Base-by-base conservation (phyloP, 2,888 invertebrate species). In the Oxytorus armatus region DNA sequence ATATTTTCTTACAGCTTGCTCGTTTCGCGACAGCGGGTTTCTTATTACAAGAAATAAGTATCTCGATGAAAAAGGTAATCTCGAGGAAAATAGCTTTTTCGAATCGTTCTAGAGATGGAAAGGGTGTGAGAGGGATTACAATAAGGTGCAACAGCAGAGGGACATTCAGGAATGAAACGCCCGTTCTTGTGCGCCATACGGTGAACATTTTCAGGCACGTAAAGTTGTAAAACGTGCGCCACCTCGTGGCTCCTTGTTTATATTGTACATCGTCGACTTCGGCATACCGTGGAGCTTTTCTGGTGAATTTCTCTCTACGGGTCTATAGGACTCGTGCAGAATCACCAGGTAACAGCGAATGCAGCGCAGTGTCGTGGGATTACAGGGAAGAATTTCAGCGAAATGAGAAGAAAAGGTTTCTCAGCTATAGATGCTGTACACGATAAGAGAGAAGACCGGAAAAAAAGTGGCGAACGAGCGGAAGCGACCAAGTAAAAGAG, bases 151-250 rank as follows among this genome's bases (percentile, higher is more conserved):
- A n/a, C n/a, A n/a, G n/a, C n/a, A n/a, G n/a, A n/a, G n/a, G n/a
- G n/a, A n/a, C n/a, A n/a, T n/a, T n/a, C n/a, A n/a, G n/a, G n/a
- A n/a, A n/a, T n/a, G n/a, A n/a, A 76, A 81, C 55, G 83, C 82
- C 77, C 80, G 39, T n/a, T 39, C 5, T 25, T 29, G 53, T n/a
- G n/a, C 21, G 29, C 53, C 42, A 51, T 69, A 44, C 21, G 77
- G 69, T 77, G 82, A 83, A 85, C 85, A 81, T 83, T 85, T 55
- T 69, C 84, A 79, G 82, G 85, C 88, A 87, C 86, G 88, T 89
- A 85, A 85, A 83, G 87, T 86, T 87, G 88, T 89, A 89, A 89
- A 89, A 89, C 85, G 86, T 55, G 55, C n/a, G 18, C 29, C 39
- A 33, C 29, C 10, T 18, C 33, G 11, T 25, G 57, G 42, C 18